Evolutionary conservation across 1,140 invertebrate species (phyloP).

Genomic region (Rhyzopertha dominica): DNA sequence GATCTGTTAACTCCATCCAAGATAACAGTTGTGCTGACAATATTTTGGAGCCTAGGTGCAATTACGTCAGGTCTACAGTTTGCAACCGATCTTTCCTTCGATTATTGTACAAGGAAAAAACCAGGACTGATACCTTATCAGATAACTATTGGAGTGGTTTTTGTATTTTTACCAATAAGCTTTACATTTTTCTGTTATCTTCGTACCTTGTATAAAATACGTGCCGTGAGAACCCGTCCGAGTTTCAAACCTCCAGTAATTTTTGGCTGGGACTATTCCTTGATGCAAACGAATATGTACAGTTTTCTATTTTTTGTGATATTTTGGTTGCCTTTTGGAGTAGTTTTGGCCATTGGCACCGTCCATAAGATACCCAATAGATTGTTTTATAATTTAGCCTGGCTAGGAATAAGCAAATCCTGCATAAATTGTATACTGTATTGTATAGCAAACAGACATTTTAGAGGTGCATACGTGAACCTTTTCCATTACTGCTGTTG

Average conservation of each 20-base stretch:
- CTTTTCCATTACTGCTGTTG: slow-evolving; percentile 80
- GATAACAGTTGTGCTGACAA: slow-evolving; percentile 51
- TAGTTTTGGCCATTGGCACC: slow-evolving; percentile 52
- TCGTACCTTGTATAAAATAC: slow-evolving; percentile 45
- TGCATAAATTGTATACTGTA: slow-evolving; percentile 65
- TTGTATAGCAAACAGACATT: slow-evolving; percentile 59
- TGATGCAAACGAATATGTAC: slow-evolving; percentile 60
- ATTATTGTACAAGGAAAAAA: slow-evolving; percentile 56
- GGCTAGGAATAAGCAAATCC: slow-evolving; percentile 64
- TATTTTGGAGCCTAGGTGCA: slow-evolving; percentile 50
- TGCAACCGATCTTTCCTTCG: slow-evolving; percentile 52
- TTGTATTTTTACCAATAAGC: slow-evolving; percentile 53
- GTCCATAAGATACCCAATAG: slow-evolving; percentile 48
- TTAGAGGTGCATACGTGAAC: slow-evolving; percentile 69
- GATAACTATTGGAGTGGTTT: slow-evolving; percentile 49
- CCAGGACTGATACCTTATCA: slow-evolving; percentile 50
- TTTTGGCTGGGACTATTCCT: slow-evolving; percentile 60
- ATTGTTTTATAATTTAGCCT: slow-evolving; percentile 60
- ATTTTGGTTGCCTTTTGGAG: slow-evolving; percentile 65
- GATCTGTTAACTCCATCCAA: slow-evolving; percentile 48
- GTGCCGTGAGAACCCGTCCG: slow-evolving; percentile 46
- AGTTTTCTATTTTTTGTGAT: slow-evolving; percentile 60
- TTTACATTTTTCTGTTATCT: slow-evolving; percentile 52
- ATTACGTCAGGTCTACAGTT: slow-evolving; percentile 53
- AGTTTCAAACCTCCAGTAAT: slow-evolving; percentile 59